phyloP scores from a whole-genome alignment of 2,888 invertebrate species.

The Ornithoptera priamus region DNA sequence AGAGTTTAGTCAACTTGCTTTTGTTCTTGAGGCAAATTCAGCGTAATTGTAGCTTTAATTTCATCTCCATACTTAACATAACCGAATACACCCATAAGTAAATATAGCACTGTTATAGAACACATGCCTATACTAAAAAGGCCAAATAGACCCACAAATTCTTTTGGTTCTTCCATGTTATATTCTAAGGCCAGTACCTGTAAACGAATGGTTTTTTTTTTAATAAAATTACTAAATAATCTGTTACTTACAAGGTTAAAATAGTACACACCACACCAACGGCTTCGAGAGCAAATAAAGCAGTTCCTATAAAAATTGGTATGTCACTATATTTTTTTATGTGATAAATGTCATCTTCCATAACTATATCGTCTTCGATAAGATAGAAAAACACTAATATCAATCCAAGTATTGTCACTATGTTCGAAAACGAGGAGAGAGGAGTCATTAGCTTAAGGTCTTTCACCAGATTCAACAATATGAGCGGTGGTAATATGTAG shows the following conservation, averaged over 20 bases:
- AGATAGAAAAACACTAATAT: conserved; percentile 86
- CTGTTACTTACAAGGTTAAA: background rate
- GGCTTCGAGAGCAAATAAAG: conserved; percentile 91
- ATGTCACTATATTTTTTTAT: conserved; percentile 74
- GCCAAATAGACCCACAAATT: conserved; percentile 87
- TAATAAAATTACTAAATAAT: background rate
- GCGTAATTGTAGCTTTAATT: conserved; percentile 89
- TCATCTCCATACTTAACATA: conserved; percentile 89
- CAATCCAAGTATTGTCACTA: conserved; percentile 85
- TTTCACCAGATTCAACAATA: conserved; percentile 82
- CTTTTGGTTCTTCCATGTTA: conserved; percentile 91
- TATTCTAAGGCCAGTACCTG: conserved; percentile 95
- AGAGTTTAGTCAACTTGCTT: conserved; percentile 68
- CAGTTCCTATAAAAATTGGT: conserved; percentile 92
- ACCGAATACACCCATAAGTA: conserved; percentile 91
- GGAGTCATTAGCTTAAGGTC: conserved; percentile 89
- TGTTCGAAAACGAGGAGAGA: conserved; percentile 88
- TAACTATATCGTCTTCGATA: conserved; percentile 81
- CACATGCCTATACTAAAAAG: conserved; percentile 90
- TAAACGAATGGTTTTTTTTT: conserved; percentile 1
- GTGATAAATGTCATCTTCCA: conserved; percentile 69
- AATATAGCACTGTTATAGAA: conserved; percentile 86
- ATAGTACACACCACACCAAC: conserved; percentile 84
- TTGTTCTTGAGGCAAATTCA: conserved; percentile 85
- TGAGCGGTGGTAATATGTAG: conserved; percentile 80